Conservation (phyloP, 1,140 invertebrate species). For the Probaryconus sp. region DNA sequence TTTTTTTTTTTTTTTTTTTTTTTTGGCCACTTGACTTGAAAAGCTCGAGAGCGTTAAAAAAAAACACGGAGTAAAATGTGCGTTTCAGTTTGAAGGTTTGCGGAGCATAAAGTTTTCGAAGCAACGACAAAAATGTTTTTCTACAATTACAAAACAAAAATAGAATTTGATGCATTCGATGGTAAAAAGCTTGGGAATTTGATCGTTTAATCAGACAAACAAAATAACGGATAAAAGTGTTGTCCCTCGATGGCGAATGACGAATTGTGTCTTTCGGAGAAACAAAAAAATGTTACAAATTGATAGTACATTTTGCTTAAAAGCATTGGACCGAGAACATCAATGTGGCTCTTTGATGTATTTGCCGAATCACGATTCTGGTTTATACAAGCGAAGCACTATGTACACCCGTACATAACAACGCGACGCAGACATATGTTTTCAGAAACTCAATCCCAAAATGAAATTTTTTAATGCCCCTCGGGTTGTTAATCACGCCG, state of each 20-base stretch:
- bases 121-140: no score
- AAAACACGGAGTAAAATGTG: no score
- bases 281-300: slow-evolving; percentile 45
- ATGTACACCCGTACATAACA: slow-evolving; percentile 2
- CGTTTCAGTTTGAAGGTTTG: no score
- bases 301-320: slow-evolving; percentile 46
- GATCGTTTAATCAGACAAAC: background rate
- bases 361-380: slow-evolving; percentile 43
- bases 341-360: slow-evolving; percentile 49
- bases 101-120: no score
- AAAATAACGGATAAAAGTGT: slow-evolving; percentile 27
- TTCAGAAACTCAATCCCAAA: slow-evolving; percentile 42
- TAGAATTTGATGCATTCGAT: no score
- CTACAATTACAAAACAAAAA: no score
- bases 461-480: slow-evolving; percentile 55
- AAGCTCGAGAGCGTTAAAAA: no score
- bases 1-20: no score
- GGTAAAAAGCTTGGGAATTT: no score
- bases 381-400: slow-evolving; percentile 15
- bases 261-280: slow-evolving; percentile 34
- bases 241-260: slow-evolving; percentile 30
- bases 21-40: no score
- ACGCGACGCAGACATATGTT: slow-evolving; percentile 7
- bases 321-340: slow-evolving; percentile 45
- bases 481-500: no score